A percentile compares a stretch with the other conserved stretches of the same genome.
Conservation (phyloP, 2,797 vertebrate genomes). For the Manis crassicaudata region DNA sequence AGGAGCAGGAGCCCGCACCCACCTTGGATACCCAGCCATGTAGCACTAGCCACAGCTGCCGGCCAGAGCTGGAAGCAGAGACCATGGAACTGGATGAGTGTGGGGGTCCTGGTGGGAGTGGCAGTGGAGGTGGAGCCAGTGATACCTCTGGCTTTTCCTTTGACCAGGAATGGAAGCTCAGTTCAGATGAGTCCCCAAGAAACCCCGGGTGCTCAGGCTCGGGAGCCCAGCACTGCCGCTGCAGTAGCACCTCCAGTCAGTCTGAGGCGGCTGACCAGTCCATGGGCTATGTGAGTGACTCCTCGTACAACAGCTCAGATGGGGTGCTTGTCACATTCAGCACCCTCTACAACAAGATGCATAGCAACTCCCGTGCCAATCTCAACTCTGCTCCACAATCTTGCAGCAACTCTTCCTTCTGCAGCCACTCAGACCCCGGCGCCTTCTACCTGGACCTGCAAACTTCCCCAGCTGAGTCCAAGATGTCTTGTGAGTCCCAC, state of each 20-base stretch:
- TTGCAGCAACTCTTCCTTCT: constrained; percentile 90
- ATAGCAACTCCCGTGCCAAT: constrained; percentile 88
- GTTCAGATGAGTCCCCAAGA: constrained; percentile 86
- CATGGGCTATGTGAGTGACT: constrained; percentile 94
- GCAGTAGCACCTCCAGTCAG: constrained; percentile 91
- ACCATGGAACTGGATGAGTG: constrained; percentile 89
- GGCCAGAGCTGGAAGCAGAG: constrained; percentile 83
- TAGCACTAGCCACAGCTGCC: constrained; percentile 74
- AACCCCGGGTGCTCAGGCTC: constrained; percentile 88
- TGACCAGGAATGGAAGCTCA: constrained; percentile 94
- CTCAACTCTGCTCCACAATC: constrained; percentile 88
- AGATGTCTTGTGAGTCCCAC: constrained; percentile 85
- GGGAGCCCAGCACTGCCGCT: constrained; percentile 88
- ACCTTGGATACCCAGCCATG: constrained; percentile 79
- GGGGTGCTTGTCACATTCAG: constrained; percentile 97
- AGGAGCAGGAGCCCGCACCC: constrained; percentile 83
- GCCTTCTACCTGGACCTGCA: constrained; percentile 98
- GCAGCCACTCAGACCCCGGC: constrained; percentile 88
- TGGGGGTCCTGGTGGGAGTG: constrained; percentile 85
- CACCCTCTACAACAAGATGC: constrained; percentile 96
- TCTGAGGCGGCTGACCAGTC: constrained; percentile 89
- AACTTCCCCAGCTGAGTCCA: constrained; percentile 92
- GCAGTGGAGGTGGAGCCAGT: constrained; percentile 73
- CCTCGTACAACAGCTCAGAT: constrained; percentile 97
- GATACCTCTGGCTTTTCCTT: constrained; percentile 91